Evolutionary conservation across 2,888 invertebrate species (phyloP).

Genomic region (Zeuzera pyrina): DNA sequence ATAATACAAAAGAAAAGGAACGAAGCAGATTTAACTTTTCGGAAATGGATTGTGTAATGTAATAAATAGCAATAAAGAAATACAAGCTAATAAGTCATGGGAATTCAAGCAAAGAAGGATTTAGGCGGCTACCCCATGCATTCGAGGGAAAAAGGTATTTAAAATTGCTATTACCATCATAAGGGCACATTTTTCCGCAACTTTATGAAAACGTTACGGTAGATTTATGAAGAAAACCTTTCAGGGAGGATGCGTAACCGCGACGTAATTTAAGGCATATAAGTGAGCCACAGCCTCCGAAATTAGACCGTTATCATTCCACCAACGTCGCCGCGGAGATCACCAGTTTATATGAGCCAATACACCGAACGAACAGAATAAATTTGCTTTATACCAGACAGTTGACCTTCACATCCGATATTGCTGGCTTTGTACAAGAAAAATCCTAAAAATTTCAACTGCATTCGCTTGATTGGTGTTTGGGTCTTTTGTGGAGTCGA

Average conservation of each 20-base stretch:
- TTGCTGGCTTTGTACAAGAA: conserved; percentile 29
- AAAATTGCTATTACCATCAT: conserved; percentile 35
- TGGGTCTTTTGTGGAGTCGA: no score
- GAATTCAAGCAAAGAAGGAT: no score
- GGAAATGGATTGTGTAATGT: no score
- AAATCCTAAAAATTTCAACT: neutral
- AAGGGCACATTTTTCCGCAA: conserved; percentile 53
- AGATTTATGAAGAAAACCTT: conserved; percentile 73
- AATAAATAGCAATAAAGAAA: no score
- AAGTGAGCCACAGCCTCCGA: conserved; percentile 48
- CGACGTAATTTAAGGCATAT: conserved; percentile 64
- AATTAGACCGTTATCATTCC: conserved; percentile 72
- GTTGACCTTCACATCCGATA: conserved; percentile 69
- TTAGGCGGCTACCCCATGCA: no score
- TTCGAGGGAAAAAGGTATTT: conserved; percentile 22
- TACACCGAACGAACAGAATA: conserved; percentile 66
- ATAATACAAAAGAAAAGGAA: no score
- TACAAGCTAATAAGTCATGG: no score
- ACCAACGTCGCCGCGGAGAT: conserved; percentile 60
- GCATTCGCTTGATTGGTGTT: no score
- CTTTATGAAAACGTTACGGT: conserved; percentile 65
- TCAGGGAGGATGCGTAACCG: conserved; percentile 59
- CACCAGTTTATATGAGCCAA: conserved; percentile 68
- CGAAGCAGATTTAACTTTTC: no score
- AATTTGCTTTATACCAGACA: conserved; percentile 66